A percentile compares a stretch with the other conserved stretches of the same genome.
phyloP scores from a whole-genome alignment of 2,888 invertebrate genomes.

The Vesta saturnalis region DNA sequence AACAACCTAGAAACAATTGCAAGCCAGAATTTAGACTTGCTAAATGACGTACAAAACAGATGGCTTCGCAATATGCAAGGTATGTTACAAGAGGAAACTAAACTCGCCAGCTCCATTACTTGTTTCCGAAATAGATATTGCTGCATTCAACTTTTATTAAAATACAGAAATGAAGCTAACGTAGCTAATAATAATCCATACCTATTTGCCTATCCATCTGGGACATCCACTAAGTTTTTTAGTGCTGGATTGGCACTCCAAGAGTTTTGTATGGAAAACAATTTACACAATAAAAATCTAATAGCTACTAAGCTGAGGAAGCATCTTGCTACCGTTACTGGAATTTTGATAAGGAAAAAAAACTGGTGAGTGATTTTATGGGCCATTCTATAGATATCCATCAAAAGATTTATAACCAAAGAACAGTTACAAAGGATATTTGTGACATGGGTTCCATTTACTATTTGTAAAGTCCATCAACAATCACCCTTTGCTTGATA shows the following conservation, averaged over 20 bases:
- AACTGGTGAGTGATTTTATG: background rate
- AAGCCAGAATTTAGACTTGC: background rate
- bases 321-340: constrained; percentile 2
- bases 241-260: constrained; percentile 1
- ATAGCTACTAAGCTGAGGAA: background rate
- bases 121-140: background rate
- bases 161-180: background rate
- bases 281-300: background rate
- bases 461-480: background rate
- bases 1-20: background rate
- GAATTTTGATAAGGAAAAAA: background rate
- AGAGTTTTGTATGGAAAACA: background rate
- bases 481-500: background rate
- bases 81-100: constrained; percentile 2
- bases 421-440: background rate
- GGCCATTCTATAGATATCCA: too few relatives aligned
- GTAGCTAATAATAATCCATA: constrained; percentile 1
- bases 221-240: background rate
- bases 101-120: background rate
- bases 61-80: background rate
- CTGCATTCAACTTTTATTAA: background rate
- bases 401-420: background rate
- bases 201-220: constrained; percentile 1
- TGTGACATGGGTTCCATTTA: background rate
- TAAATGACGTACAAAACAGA: background rate